A percentile compares a stretch with the other conserved stretches of the same genome.
phyloP scores from a whole-genome alignment of 2,888 invertebrate species.

The Mythimna loreyi region DNA sequence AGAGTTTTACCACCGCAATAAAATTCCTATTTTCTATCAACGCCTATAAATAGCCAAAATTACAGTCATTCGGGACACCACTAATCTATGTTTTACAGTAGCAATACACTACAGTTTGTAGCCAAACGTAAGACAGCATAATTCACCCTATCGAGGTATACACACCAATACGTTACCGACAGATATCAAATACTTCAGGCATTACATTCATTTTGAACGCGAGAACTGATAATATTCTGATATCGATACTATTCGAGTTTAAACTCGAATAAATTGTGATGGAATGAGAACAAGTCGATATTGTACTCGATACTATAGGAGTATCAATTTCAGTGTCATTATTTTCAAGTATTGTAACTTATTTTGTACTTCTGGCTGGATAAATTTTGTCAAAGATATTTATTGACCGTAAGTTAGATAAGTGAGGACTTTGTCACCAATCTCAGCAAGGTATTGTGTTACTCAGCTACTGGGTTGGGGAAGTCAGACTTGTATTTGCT shows the following conservation, averaged over 20 bases:
- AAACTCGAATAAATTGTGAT: slow-evolving; percentile 45
- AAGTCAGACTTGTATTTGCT: too few species aligned
- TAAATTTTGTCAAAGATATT: slow-evolving; percentile 1
- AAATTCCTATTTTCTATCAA: background rate
- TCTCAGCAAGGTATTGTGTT: background rate
- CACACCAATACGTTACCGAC: slow-evolving; percentile 52
- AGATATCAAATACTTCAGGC: slow-evolving; percentile 52
- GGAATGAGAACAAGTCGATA: slow-evolving; percentile 30
- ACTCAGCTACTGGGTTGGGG: too few species aligned
- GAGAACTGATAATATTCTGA: slow-evolving; percentile 36
- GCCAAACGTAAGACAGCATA: slow-evolving; percentile 35
- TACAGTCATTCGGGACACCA: slow-evolving; percentile 3
- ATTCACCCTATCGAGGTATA: slow-evolving; percentile 43
- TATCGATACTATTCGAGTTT: slow-evolving; percentile 45
- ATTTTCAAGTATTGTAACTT: slow-evolving; percentile 15
- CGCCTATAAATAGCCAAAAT: slow-evolving; percentile 19
- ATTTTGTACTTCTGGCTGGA: background rate
- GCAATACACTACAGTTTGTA: slow-evolving; percentile 32
- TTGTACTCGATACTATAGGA: slow-evolving; percentile 4
- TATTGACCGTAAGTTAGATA: background rate
- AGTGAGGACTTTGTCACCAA: background rate
- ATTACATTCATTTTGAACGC: slow-evolving; percentile 41
- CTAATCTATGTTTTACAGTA: slow-evolving; percentile 44
- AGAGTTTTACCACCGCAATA: background rate
- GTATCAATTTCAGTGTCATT: slow-evolving; percentile 27